phyloP scores from a whole-genome alignment of 1,140 invertebrate species.

The Antheraea mylitta region DNA sequence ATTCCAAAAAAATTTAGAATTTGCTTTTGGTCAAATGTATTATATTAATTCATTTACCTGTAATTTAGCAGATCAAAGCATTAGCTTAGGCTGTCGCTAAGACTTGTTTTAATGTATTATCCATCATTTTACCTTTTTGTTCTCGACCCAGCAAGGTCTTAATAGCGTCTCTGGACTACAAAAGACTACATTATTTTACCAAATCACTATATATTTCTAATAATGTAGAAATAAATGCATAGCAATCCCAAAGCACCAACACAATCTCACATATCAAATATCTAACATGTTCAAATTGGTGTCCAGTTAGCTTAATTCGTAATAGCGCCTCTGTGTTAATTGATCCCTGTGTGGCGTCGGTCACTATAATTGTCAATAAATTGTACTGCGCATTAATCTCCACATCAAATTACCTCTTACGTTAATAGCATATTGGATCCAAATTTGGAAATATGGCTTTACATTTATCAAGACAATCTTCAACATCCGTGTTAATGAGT shows the following conservation, averaged over 20 bases:
- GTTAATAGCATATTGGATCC: constrained; percentile 41
- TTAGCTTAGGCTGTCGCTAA: too few species aligned
- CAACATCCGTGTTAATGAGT: neutral
- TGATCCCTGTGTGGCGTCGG: constrained; percentile 59
- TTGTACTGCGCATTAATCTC: constrained; percentile 72
- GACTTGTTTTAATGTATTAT: too few species aligned
- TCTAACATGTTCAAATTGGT: constrained; percentile 23
- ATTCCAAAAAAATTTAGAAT: too few species aligned
- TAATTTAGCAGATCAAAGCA: too few species aligned
- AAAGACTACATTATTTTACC: too few species aligned
- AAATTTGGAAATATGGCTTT: constrained; percentile 30
- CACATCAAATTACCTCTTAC: constrained; percentile 57
- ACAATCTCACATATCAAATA: constrained; percentile 55
- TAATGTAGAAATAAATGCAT: neutral
- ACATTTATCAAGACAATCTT: constrained; percentile 16
- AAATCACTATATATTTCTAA: neutral
- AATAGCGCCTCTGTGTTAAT: constrained; percentile 71
- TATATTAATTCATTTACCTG: too few species aligned
- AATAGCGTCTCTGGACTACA: too few species aligned
- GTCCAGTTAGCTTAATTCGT: constrained; percentile 67
- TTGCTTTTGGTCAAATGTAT: too few species aligned
- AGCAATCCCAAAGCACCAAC: constrained; percentile 16
- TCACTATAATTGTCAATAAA: constrained; percentile 75
- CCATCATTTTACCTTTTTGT: too few species aligned
- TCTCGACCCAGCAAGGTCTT: too few species aligned